Evolutionary conservation across 2,113 vertebrate species (phyloP).

Genomic region (Cheirogaleus medius): DNA sequence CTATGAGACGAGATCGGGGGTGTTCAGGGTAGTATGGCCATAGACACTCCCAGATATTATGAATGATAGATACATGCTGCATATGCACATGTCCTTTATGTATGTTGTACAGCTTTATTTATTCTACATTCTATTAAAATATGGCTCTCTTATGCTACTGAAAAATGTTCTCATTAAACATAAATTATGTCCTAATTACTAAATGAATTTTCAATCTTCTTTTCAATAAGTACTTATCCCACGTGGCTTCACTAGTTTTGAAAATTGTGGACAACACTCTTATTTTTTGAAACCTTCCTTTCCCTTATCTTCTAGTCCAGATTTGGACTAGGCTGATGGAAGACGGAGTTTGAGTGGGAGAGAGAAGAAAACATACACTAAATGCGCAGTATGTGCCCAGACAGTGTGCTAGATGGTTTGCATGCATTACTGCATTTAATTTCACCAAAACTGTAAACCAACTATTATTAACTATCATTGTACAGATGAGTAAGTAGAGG

Average conservation of each 20-base stretch:
- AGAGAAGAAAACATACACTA: not conserved
- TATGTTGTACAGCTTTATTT: not conserved
- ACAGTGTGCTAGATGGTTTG: not conserved
- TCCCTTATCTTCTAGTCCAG: not conserved
- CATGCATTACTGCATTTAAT: not conserved
- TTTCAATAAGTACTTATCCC: constrained; percentile 29
- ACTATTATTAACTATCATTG: not conserved
- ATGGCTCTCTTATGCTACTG: not conserved
- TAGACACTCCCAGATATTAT: not conserved
- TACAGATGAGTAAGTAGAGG: not conserved
- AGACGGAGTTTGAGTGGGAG: not conserved
- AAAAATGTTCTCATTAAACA: constrained; percentile 20
- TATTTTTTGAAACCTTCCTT: not conserved
- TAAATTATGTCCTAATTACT: constrained; percentile 15
- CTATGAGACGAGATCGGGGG: too few relatives aligned
- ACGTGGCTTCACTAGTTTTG: not conserved
- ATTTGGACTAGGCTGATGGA: not conserved
- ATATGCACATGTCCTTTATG: not conserved
- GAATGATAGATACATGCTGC: not conserved
- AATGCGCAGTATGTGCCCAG: not conserved
- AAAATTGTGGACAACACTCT: not conserved
- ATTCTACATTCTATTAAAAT: constrained; percentile 36
- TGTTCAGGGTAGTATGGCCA: too few relatives aligned
- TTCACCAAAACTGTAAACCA: constrained; percentile 13
- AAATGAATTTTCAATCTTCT: not conserved